These are phyloP conservation scores for Muscicapa striata DNA, from an alignment of 2,797 vertebrate genomes.

Conservation along the genomic window DNA sequence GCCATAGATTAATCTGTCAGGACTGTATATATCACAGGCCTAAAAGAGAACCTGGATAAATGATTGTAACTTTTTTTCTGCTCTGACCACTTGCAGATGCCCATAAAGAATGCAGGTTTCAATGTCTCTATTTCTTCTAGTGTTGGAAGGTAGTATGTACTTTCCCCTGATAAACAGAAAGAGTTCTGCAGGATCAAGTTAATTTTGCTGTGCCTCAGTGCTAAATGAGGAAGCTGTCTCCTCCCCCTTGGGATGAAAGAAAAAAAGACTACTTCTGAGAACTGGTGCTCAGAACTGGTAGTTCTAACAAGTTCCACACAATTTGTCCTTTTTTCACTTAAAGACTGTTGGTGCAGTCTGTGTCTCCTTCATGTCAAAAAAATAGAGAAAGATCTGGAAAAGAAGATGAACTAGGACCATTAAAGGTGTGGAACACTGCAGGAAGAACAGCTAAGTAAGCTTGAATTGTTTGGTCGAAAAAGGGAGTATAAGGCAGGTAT, in stretches of 20 bases:
- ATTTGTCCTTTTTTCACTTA: background rate
- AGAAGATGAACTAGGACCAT: background rate
- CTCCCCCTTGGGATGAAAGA: background rate
- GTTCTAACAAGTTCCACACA: background rate
- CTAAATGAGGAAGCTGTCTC: background rate
- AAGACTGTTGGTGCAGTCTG: background rate
- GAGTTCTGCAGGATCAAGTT: background rate
- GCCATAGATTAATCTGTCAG: background rate
- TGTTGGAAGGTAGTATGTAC: background rate
- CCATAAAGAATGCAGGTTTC: background rate
- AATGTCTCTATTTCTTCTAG: background rate
- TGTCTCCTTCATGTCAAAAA: background rate
- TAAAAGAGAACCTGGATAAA: background rate
- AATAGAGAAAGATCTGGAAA: fast-evolving
- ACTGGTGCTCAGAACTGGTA: background rate
- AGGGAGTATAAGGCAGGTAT: background rate
- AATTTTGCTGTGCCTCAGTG: background rate
- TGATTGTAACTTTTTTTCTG: background rate
- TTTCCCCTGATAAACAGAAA: background rate
- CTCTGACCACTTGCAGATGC: background rate
- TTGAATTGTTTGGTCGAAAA: background rate
- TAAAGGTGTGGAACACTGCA: background rate
- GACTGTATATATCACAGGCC: background rate
- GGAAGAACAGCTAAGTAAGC: background rate
- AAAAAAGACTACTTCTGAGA: background rate